Conservation (phyloP, 2,797 vertebrate species). For the Falco columbarius region DNA sequence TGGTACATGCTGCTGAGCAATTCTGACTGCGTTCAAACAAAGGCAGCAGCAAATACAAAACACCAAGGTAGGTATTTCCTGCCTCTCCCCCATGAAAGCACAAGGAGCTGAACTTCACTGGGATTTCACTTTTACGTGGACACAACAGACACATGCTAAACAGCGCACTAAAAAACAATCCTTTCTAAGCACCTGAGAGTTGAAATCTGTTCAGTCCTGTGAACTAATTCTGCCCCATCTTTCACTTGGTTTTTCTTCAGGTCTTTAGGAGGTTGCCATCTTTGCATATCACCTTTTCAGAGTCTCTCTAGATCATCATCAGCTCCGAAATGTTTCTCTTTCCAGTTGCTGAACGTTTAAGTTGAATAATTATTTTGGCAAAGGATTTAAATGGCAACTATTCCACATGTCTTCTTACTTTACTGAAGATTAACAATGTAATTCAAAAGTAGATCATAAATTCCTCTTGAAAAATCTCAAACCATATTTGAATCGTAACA, state of each 20-base stretch:
- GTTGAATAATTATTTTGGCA: neutral
- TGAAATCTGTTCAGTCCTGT: neutral
- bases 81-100: neutral
- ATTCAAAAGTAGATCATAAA: neutral
- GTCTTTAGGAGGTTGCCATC: neutral
- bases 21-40: fast-evolving
- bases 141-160: neutral
- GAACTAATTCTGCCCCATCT: neutral
- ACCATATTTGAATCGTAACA: neutral
- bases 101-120: neutral
- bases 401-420: neutral
- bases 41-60: neutral
- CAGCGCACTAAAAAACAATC: neutral
- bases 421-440: neutral
- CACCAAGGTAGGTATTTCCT: neutral
- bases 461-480: neutral
- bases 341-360: neutral
- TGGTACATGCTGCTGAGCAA: neutral
- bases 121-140: neutral
- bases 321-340: neutral
- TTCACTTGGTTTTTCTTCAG: neutral
- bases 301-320: neutral
- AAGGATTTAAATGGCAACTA: neutral
- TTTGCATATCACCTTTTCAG: neutral
- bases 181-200: neutral